Base-by-base conservation (phyloP, 1,140 invertebrate species). In the Macrostomum lignano region DNA sequence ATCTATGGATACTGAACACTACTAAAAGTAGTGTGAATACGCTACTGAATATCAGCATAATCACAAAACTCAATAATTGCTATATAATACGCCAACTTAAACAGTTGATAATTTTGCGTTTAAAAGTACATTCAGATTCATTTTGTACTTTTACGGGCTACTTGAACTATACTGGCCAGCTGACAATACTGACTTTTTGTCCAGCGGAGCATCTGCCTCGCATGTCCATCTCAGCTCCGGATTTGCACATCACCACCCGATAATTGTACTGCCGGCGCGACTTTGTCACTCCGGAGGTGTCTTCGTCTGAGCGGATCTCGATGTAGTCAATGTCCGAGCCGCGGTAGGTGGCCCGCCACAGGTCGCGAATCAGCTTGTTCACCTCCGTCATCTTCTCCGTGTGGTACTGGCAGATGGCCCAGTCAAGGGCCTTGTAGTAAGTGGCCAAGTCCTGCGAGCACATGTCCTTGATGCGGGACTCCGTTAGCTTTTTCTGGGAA, bases 121-220 rank as follows among this genome's bases (percentile, higher is more conserved):
- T n/a, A n/a, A n/a, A n/a, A n/a, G n/a, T n/a, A n/a, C n/a, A n/a
- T n/a, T n/a, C n/a, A n/a, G n/a, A n/a, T n/a, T n/a, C n/a, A n/a
- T n/a, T n/a, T n/a, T n/a, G n/a, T n/a, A n/a, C n/a, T n/a, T n/a
- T n/a, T n/a, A n/a, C n/a, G n/a, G n/a, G n/a, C n/a, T n/a, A n/a
- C n/a, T n/a, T n/a, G n/a, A n/a, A n/a, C n/a, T n/a, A n/a, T n/a
- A n/a, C n/a, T n/a, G n/a, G n/a, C n/a, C n/a, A n/a, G n/a, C n/a
- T n/a, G n/a, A n/a, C n/a, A n/a, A n/a, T n/a, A n/a, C n/a, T n/a
- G n/a, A n/a, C n/a, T 52, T 79, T 84, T 57, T 98, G 91, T 13
- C 91, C 91, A 31, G 88, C 84, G 59, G 79, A 88, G 52, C 88
- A 96, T 20, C 82, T 66, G 4, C 79, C 81, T 42, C 74, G 65